phyloP scores from a whole-genome alignment of 1,140 invertebrate species.

The Drosophila ironensis region DNA sequence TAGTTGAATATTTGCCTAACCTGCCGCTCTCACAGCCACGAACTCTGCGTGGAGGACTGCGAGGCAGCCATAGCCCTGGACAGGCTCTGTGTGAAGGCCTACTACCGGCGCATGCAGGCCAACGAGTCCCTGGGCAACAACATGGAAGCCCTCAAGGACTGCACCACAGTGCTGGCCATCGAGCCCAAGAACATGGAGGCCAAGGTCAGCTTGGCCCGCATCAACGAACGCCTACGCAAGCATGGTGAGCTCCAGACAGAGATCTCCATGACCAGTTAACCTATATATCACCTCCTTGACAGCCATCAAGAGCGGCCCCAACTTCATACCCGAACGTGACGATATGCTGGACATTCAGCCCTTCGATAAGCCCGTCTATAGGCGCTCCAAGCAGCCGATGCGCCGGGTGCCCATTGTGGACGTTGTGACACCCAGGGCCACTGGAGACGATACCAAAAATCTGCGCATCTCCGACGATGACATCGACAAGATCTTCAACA shows the following conservation, averaged over 20 bases:
- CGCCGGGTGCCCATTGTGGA: conserved; percentile 84
- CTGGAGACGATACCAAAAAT: conserved; percentile 37
- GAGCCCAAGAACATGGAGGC: conserved; percentile 75
- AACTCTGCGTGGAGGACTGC: conserved; percentile 69
- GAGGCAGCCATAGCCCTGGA: conserved; percentile 66
- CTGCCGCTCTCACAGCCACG: conserved; percentile 43
- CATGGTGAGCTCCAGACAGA: conserved; percentile 25
- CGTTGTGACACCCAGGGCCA: conserved; percentile 77
- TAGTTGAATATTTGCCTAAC: background rate
- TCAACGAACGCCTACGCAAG: conserved; percentile 61
- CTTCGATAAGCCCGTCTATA: conserved; percentile 85
- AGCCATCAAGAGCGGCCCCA: conserved; percentile 74
- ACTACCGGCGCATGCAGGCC: conserved; percentile 80
- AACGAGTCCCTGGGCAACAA: conserved; percentile 75
- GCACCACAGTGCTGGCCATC: conserved; percentile 66
- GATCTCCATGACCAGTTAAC: background rate
- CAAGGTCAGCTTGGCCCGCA: conserved; percentile 64
- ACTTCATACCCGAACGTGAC: conserved; percentile 80
- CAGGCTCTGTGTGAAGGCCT: conserved; percentile 67
- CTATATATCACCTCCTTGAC: background rate
- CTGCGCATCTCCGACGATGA: conserved; percentile 77
- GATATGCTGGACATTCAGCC: conserved; percentile 84
- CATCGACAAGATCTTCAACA: conserved; percentile 78
- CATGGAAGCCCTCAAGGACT: conserved; percentile 77
- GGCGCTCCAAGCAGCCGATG: conserved; percentile 85